phyloP scores from a whole-genome alignment of 2,113 vertebrate genomes.

The Leptobrachium leishanense region DNA sequence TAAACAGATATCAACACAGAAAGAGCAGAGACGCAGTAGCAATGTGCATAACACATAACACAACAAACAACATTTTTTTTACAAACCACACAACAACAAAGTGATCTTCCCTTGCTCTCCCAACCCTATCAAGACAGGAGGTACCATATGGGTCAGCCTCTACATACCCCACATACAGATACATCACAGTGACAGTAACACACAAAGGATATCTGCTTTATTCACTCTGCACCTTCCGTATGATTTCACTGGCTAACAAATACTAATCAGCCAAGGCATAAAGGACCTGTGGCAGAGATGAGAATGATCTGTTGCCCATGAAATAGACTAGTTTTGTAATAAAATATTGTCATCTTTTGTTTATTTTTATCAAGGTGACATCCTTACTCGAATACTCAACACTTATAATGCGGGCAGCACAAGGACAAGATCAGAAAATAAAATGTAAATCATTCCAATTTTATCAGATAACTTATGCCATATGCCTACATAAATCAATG shows the following conservation, averaged over 20 bases:
- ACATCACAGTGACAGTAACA: conserved; percentile 43
- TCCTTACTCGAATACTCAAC: too few relatives aligned
- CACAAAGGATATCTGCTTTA: background rate
- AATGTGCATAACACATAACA: conserved; percentile 44
- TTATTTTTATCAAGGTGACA: background rate
- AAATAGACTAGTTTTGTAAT: background rate
- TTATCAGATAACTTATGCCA: background rate
- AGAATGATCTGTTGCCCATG: background rate
- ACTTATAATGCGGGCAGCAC: too few relatives aligned
- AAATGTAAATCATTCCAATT: background rate
- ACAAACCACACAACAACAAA: conserved; percentile 40
- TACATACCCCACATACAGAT: conserved; percentile 11
- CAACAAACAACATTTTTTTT: conserved; percentile 38
- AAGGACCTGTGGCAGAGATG: background rate
- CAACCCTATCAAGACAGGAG: background rate
- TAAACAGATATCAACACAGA: conserved; percentile 48
- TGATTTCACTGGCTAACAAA: background rate
- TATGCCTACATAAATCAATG: background rate
- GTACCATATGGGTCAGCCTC: background rate
- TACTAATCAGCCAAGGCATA: background rate
- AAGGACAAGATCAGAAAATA: background rate
- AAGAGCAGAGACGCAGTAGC: conserved; percentile 44
- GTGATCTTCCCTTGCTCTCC: background rate
- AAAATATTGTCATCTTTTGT: background rate
- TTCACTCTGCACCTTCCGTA: background rate